Evolutionary conservation across 2,797 vertebrate species (phyloP).

Genomic region (Ctenosaura bakeri): DNA sequence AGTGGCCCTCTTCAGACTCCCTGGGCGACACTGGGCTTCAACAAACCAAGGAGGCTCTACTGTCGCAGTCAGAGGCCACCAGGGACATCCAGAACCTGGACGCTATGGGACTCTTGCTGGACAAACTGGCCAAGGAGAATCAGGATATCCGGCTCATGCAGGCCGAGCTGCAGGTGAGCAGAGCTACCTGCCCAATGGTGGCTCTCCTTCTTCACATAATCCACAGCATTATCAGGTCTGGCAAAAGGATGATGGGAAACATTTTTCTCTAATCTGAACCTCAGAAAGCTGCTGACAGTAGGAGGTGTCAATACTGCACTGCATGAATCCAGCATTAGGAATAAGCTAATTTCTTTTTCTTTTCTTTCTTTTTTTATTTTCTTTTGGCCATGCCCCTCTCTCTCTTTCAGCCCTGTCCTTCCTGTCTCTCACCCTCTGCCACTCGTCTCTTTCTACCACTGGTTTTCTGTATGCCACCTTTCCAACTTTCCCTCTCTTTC

Average conservation of each 20-base stretch:
- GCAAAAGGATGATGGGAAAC: background rate
- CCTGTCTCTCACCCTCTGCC: background rate
- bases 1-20: background rate
- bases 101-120: slow-evolving; percentile 81
- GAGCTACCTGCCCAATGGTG: too few relatives aligned
- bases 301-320: too few relatives aligned
- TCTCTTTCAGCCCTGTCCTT: background rate
- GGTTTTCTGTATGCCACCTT: background rate
- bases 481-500: background rate
- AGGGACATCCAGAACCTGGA: slow-evolving; percentile 63
- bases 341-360: too few relatives aligned
- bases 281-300: background rate
- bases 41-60: slow-evolving; percentile 16
- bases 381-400: background rate
- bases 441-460: background rate
- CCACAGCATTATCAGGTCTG: too few relatives aligned
- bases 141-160: slow-evolving; percentile 88
- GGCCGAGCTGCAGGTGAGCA: slow-evolving; percentile 87
- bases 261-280: background rate
- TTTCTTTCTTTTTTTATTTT: background rate
- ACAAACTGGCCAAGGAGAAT: slow-evolving; percentile 86
- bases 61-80: fast-evolving
- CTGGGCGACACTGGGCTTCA: background rate
- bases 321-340: too few relatives aligned
- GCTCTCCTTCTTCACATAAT: too few relatives aligned